Evolutionary conservation across 2,797 vertebrate genomes (phyloP), one percentile per base, ranked within the genome.

Genomic region (Knipowitschia caucasica): DNA sequence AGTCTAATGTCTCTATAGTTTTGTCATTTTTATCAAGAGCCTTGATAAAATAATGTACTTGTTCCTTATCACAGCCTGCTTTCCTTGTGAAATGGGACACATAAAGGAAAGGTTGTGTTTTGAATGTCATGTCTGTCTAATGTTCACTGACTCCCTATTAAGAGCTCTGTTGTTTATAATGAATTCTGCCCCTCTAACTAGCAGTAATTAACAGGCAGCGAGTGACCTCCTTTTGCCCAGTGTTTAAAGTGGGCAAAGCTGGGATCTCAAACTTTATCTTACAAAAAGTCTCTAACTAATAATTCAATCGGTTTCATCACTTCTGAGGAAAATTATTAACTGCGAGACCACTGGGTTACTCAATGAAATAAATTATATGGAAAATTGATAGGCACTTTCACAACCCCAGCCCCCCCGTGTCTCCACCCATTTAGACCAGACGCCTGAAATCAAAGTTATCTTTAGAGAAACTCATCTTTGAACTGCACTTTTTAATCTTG

Each of bases 271-370:
- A 77, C 73, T 80, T 83, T 82, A 86, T 88, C 88, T 63, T n/a
- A n/a, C 4, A 67, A 21, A 36, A 68, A 73, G 80, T 81, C 66
- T 72, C 56, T 38, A 79, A 74, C 71, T 78, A 83, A 89, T 86
- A 84, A 85, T 87, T 87, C 81, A 78, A 84, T 90, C 82, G 77
- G 84, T 88, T 89, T 86, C 88, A 90, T 89, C 89, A 85, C 74
- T 88, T 85, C 75, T 85, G 80, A 85, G 74, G 77, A 80, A 85
- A 80, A 78, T 88, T 75, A 89, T 89, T 89, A 88, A 84, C 75
- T 84, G 59, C 62, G 65, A 81, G 77, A 84, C 85, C 84, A 87
- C 82, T 85, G 75, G 69, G 80, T 80, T 83, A 69, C 76, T 85
- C 79, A 82, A 61, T 78, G 56, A 82, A 84, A 83, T 47, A 76